Evolutionary conservation across 1,140 invertebrate genomes (phyloP), one percentile per base, ranked within the genome.

Genomic region (Chrysopa pallens): DNA sequence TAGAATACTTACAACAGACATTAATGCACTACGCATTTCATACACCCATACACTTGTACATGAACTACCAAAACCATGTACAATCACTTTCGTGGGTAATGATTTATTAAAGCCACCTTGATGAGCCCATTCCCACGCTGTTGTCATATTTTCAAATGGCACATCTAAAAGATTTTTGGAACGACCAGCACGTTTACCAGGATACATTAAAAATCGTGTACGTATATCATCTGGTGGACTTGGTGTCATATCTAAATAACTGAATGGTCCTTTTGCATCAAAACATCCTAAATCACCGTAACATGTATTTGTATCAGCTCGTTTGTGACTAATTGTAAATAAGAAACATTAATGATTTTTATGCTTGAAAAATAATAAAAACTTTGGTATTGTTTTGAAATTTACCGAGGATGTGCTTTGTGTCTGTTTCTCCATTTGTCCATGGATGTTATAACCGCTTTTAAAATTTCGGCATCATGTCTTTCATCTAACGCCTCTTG

Each of bases 221-320:
- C 78, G 76, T 40, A 95, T 84, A 48, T 89, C 84, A 55, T 88
- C 78, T 0, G 86, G 91, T n/a, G 78, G 66, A 29, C 81, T 79
- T 3, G 89, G 91, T 9, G 92, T 58, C 64, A 90, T 84, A 59
- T 91, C 86, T 50, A 93, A 58, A 57, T 93, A 93, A 44, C 84
- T 81, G 59, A 92, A 95, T 0, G 88, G 85, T 0, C 86, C 86
- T 2, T 84, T 80, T 49, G 91, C 86, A 49, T 85, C 80, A 62
- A 94, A 95, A 55, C 92, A 96, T 6, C 91, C 91, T n/a, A 94
- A 68, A 42, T 89, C 82, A 3, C 75, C 76, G 56, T 95, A 96
- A 56, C 92, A 96, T 1, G 91, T 80, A 8, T 76, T 74, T 38
- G 78, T 75, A 11, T 74, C 68, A 8, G 78, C 76, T 46, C 80